Conservation (phyloP, 2,888 invertebrate species). For the Caenorhabditis panamensis region DNA sequence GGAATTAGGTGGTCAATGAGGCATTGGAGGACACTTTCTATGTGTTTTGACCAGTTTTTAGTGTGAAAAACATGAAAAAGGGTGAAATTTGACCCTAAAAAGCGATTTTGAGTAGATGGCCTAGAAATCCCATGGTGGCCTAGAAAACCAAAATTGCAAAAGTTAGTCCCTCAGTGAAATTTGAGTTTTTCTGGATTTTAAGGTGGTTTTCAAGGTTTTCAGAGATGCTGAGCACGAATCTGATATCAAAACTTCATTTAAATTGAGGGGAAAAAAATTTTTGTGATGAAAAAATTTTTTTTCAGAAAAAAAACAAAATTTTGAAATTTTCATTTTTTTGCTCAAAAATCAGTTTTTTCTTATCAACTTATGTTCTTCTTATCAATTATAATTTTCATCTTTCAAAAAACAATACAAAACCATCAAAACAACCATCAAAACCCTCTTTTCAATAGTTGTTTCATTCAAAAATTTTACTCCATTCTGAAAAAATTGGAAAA, state of each 20-base stretch:
- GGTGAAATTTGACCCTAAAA: too few relatives aligned
- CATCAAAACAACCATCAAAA: background rate
- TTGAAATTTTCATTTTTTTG: too few relatives aligned
- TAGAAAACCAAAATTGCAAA: background rate
- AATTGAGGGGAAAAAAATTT: too few relatives aligned
- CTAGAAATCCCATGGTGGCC: constrained; percentile 1
- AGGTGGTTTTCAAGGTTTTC: too few relatives aligned
- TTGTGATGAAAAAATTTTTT: too few relatives aligned
- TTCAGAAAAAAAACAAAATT: too few relatives aligned
- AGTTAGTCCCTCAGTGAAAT: background rate
- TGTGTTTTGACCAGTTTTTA: too few relatives aligned
- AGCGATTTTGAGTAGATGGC: background rate
- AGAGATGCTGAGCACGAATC: too few relatives aligned
- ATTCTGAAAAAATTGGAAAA: background rate
- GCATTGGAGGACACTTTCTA: too few relatives aligned
- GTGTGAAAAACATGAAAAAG: background rate
- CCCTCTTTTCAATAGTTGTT: background rate
- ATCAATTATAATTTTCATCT: background rate
- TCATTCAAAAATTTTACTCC: background rate
- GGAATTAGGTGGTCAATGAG: too few relatives aligned
- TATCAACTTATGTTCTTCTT: background rate
- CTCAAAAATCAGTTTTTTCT: background rate
- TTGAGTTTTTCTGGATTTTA: too few relatives aligned
- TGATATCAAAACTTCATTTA: too few relatives aligned
- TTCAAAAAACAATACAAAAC: background rate